Percentiles rank a stretch among this genome's conserved stretches.
Evolutionary conservation across 2,797 vertebrate species (phyloP).

Genomic region (Acrossocheilus fasciatus): DNA sequence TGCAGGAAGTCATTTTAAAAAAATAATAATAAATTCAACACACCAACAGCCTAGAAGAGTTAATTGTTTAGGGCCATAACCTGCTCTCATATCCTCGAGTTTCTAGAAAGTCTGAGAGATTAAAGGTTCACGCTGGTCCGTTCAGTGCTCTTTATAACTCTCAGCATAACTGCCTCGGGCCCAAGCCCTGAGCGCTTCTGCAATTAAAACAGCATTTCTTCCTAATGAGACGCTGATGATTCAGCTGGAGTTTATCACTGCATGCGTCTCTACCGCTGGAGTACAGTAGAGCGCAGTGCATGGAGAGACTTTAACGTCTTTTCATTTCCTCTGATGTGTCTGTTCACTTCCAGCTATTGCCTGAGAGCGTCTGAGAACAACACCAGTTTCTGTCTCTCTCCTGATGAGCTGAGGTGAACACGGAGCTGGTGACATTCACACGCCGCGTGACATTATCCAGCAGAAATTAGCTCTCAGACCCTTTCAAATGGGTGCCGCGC

Average conservation of each 20-base stretch:
- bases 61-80: background rate
- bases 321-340: background rate
- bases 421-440: slow-evolving; percentile 75
- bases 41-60: background rate
- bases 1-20: background rate
- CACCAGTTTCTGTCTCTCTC: background rate
- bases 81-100: background rate
- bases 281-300: background rate
- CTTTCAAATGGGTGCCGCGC: slow-evolving; percentile 49
- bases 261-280: slow-evolving; percentile 25
- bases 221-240: slow-evolving; percentile 67
- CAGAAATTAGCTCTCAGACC: slow-evolving; percentile 55
- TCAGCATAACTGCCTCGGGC: background rate
- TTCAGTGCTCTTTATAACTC: slow-evolving; percentile 36
- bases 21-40: background rate
- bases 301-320: background rate
- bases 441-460: slow-evolving; percentile 66
- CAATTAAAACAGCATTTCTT: slow-evolving; percentile 74
- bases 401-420: background rate
- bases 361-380: background rate
- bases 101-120: slow-evolving; percentile 40
- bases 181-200: background rate
- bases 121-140: background rate
- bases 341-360: background rate
- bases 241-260: slow-evolving; percentile 76